These are phyloP conservation scores for Torymus auratus DNA, from an alignment of 2,888 invertebrate species.

Conservation along the genomic window DNA sequence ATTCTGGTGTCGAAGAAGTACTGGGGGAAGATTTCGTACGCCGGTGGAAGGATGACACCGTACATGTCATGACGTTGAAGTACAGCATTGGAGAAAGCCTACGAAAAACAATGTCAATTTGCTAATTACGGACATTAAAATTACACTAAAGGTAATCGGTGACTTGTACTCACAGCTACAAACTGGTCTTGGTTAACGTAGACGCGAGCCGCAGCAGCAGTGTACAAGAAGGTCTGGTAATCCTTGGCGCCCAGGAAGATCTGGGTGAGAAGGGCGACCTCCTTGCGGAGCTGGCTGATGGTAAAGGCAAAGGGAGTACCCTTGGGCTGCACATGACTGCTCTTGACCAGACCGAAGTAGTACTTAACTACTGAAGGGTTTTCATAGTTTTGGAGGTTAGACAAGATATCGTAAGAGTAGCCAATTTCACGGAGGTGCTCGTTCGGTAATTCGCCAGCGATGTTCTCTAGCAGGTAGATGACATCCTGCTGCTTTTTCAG, in stretches of 20 bases:
- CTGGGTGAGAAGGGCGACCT: constrained; percentile 82
- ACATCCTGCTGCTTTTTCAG: constrained; percentile 80
- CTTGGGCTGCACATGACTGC: constrained; percentile 80
- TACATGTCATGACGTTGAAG: constrained; percentile 82
- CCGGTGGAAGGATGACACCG: constrained; percentile 83
- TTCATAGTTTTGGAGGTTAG: constrained; percentile 80
- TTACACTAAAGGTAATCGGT: too few species aligned
- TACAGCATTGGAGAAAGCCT: constrained; percentile 82
- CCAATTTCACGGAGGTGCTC: constrained; percentile 79
- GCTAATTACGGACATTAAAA: too few species aligned
- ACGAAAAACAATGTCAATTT: constrained; percentile 63
- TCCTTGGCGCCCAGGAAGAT: constrained; percentile 84
- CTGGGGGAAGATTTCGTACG: constrained; percentile 86
- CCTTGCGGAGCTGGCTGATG: constrained; percentile 80
- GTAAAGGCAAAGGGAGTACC: constrained; percentile 82
- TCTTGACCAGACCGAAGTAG: constrained; percentile 79
- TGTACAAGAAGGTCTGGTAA: constrained; percentile 83
- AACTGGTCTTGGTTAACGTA: constrained; percentile 84
- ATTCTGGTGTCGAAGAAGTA: constrained; percentile 84
- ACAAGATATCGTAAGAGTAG: constrained; percentile 80
- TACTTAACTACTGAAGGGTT: constrained; percentile 78
- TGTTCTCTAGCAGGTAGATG: constrained; percentile 80
- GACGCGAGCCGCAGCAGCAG: constrained; percentile 83
- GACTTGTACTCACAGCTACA: constrained; percentile 70
- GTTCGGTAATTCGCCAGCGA: constrained; percentile 81